Evolutionary conservation across 1,140 invertebrate genomes (phyloP).

Genomic region (Matsumurasca onukii): DNA sequence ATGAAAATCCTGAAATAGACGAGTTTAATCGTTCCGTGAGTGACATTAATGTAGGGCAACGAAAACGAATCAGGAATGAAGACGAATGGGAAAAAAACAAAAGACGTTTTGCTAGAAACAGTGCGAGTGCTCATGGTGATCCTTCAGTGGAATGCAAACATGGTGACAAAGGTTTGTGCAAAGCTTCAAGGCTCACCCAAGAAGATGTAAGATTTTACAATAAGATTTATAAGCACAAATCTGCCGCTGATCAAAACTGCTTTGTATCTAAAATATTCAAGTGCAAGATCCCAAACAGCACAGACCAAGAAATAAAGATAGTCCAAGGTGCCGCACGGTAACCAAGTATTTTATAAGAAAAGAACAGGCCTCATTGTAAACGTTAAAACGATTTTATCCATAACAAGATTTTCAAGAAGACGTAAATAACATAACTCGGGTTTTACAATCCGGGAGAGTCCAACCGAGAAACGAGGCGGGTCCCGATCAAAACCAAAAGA

Average conservation of each 20-base stretch:
- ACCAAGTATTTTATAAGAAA: constrained; percentile 27
- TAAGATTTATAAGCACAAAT: constrained; percentile 20
- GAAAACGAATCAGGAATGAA: constrained; percentile 14
- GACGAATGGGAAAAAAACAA: constrained; percentile 28
- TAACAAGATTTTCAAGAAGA: not conserved
- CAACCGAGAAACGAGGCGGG: constrained; percentile 16
- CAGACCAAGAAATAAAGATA: constrained; percentile 1
- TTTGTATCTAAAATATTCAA: constrained; percentile 12
- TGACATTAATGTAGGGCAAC: not conserved
- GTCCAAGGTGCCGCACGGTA: not conserved
- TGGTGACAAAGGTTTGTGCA: not conserved
- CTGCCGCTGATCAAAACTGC: constrained; percentile 10
- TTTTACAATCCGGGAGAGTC: constrained; percentile 12
- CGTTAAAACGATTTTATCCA: constrained; percentile 22
- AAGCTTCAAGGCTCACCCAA: not conserved
- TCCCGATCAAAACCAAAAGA: constrained; percentile 7
- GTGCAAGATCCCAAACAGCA: not conserved
- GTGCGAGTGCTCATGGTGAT: constrained; percentile 13
- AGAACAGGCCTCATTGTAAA: constrained; percentile 11
- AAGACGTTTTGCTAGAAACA: constrained; percentile 19
- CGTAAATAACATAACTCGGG: constrained; percentile 10
- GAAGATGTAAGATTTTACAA: constrained; percentile 26
- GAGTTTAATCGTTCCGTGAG: not conserved
- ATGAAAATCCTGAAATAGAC: not conserved
- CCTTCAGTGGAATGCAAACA: constrained; percentile 28